Evolutionary conservation across 2,797 vertebrate genomes (phyloP).

Genomic region (Dipus sagitta): DNA sequence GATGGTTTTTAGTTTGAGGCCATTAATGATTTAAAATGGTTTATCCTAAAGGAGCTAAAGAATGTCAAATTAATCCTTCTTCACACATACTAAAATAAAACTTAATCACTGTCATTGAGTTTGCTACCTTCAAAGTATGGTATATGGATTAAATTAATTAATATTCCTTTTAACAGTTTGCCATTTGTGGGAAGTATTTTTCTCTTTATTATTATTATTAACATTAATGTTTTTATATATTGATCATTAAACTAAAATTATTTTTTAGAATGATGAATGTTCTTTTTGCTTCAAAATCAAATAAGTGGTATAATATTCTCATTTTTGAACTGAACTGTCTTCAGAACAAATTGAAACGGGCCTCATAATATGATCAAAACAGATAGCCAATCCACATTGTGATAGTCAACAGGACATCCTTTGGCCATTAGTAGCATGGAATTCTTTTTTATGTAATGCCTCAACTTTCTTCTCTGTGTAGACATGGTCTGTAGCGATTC

Average conservation of each 20-base stretch:
- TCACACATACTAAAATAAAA: constrained; percentile 69
- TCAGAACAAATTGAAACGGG: not conserved
- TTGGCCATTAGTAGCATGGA: not conserved
- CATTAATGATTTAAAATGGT: constrained; percentile 61
- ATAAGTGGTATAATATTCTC: not conserved
- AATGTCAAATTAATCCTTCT: constrained; percentile 50
- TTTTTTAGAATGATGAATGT: constrained; percentile 28
- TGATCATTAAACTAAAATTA: not conserved
- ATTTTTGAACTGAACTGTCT: not conserved
- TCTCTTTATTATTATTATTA: not conserved
- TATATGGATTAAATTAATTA: constrained; percentile 57
- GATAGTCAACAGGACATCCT: not conserved
- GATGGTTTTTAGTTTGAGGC: constrained; percentile 75
- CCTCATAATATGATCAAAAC: not conserved
- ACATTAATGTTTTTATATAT: constrained; percentile 38
- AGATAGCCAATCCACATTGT: not conserved
- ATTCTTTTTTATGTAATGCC: not conserved
- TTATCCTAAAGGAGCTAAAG: constrained; percentile 67
- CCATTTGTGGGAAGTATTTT: not conserved
- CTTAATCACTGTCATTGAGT: constrained; percentile 52
- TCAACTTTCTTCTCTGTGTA: not conserved
- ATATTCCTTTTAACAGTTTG: not conserved
- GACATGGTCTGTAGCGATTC: not conserved
- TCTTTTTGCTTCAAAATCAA: constrained; percentile 17
- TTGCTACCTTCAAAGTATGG: constrained; percentile 39